phyloP scores from a whole-genome alignment of 2,113 vertebrate species.

The Ciconia maguari region DNA sequence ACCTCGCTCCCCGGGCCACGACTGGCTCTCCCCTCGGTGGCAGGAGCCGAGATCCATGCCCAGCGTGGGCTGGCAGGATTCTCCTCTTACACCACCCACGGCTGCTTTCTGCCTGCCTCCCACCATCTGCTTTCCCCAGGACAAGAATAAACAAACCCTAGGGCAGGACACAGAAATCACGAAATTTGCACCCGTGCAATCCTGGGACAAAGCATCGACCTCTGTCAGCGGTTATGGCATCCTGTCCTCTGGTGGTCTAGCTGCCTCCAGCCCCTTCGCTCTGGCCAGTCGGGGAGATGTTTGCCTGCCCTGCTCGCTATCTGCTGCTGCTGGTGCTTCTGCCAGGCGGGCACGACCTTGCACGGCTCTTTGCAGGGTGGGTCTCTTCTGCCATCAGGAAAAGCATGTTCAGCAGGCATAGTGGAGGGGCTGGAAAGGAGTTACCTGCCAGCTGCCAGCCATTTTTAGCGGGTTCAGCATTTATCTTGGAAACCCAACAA shows the following conservation, averaged over 20 bases:
- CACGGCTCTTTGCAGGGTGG: rapidly evolving
- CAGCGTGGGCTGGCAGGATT: background rate
- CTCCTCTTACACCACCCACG: background rate
- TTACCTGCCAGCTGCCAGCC: background rate
- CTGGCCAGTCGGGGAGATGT: background rate
- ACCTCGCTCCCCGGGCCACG: rapidly evolving
- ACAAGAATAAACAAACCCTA: background rate
- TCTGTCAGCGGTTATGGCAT: background rate
- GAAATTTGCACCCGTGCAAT: background rate
- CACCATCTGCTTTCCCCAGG: background rate
- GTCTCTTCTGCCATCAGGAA: background rate
- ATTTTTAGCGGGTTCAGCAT: background rate
- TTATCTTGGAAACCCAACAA: background rate
- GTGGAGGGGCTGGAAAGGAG: background rate
- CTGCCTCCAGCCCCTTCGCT: background rate
- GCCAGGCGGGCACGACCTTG: background rate
- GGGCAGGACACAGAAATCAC: background rate
- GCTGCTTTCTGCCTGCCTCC: background rate
- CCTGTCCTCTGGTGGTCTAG: background rate
- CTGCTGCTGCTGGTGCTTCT: background rate
- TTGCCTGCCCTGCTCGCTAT: background rate
- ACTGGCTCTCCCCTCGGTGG: background rate
- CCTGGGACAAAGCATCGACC: background rate
- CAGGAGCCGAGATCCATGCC: background rate
- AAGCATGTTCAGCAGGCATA: background rate